phyloP scores from a whole-genome alignment of 2,888 invertebrate genomes.

The Sipunculus nudus region DNA sequence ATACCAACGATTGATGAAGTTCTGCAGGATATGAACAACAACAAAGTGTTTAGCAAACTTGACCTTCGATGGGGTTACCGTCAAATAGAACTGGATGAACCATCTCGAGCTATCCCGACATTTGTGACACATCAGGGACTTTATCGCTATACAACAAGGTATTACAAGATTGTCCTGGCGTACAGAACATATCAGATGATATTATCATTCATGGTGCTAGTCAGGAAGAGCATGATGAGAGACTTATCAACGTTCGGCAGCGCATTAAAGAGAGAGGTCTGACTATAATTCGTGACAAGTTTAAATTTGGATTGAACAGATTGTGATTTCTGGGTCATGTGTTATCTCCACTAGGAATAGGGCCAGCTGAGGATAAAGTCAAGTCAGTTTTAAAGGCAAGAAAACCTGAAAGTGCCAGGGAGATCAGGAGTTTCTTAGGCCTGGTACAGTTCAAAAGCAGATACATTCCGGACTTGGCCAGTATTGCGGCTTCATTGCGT shows the following conservation, averaged over 20 bases:
- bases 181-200: constrained; percentile 11
- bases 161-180: constrained; percentile 7
- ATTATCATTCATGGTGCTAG: background rate
- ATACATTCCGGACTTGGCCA: constrained; percentile 3
- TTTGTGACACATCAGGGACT: constrained; percentile 15
- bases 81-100: constrained; percentile 17
- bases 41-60: constrained; percentile 10
- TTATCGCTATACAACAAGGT: too few species aligned
- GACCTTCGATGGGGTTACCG: constrained; percentile 15
- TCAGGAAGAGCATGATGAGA: constrained; percentile 8
- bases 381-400: constrained; percentile 33
- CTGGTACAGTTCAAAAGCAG: constrained; percentile 24
- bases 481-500: background rate
- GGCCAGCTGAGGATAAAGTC: constrained; percentile 4
- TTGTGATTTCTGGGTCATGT: constrained; percentile 18
- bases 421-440: constrained; percentile 45
- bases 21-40: constrained; percentile 7
- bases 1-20: constrained; percentile 27
- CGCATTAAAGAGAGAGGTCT: constrained; percentile 13
- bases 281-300: constrained; percentile 3
- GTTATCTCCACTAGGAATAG: constrained; percentile 1
- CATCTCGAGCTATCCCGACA: constrained; percentile 15
- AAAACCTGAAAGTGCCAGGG: constrained; percentile 37
- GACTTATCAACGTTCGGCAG: constrained; percentile 16
- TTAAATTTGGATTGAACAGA: background rate